Conservation (phyloP, 2,888 invertebrate species). For the Galeopsomyia nigrocyanea region DNA sequence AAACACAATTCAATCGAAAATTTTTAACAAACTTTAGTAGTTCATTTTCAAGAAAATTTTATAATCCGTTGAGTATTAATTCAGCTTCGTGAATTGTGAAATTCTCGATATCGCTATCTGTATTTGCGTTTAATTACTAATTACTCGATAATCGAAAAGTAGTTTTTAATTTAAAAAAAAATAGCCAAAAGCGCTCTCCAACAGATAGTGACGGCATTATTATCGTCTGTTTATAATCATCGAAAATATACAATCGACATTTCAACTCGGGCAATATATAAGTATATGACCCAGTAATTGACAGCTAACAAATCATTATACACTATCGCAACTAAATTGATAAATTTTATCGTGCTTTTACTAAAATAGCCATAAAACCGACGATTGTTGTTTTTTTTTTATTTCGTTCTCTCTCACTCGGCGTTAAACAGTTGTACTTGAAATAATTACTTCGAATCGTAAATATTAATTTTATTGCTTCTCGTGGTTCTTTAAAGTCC, state of each 20-base stretch:
- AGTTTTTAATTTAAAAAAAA: conserved; percentile 19
- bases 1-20: conserved; percentile 8
- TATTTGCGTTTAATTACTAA: neutral
- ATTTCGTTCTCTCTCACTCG: neutral
- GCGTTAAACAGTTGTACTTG: conserved; percentile 10
- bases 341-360: conserved; percentile 42
- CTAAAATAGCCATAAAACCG: conserved; percentile 42
- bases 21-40: neutral
- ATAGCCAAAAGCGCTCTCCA: conserved; percentile 4
- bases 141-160: neutral
- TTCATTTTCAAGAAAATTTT: neutral
- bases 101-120: no score
- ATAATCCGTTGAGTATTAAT: no score
- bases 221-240: conserved; percentile 27
- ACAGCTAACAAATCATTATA: conserved; percentile 44
- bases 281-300: conserved; percentile 46
- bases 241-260: conserved; percentile 21
- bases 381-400: conserved; percentile 15
- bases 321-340: conserved; percentile 41
- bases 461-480: no score
- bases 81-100: neutral
- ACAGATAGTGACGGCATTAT: neutral
- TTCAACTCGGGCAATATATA: neutral
- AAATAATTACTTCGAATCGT: neutral
- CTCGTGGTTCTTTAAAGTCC: no score